Conservation (phyloP, 2,797 vertebrate species). For the Threskiornis aethiopicus region DNA sequence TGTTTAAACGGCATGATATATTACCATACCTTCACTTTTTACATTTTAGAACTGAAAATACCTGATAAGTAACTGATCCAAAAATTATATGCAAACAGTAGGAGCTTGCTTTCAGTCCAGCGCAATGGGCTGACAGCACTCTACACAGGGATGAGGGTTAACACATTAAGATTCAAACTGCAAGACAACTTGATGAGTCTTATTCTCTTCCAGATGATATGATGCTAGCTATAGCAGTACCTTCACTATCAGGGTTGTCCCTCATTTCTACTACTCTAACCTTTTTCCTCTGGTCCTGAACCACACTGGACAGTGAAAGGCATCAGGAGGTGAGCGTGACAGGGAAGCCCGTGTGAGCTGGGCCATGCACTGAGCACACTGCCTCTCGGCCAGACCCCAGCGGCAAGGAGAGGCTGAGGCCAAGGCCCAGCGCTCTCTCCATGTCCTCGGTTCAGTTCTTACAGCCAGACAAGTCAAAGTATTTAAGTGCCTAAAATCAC, state of each 20-base stretch:
- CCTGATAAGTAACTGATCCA: background rate
- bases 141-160: background rate
- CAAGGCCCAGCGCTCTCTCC: background rate
- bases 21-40: background rate
- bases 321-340: fast-evolving
- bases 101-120: background rate
- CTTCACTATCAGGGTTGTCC: background rate
- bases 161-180: background rate
- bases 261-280: background rate
- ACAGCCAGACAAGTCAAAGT: background rate
- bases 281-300: background rate
- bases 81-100: background rate
- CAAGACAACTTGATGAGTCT: background rate
- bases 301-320: background rate
- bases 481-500: background rate
- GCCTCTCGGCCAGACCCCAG: fast-evolving
- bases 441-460: background rate
- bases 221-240: fast-evolving
- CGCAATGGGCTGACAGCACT: background rate
- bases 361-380: fast-evolving
- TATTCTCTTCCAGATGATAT: background rate
- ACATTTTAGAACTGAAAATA: background rate
- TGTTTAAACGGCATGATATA: background rate
- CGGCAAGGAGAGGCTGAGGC: background rate
- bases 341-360: fast-evolving